These are phyloP conservation scores for Oxytorus armatus DNA, from an alignment of 2,888 invertebrate species.

Conservation along the genomic window DNA sequence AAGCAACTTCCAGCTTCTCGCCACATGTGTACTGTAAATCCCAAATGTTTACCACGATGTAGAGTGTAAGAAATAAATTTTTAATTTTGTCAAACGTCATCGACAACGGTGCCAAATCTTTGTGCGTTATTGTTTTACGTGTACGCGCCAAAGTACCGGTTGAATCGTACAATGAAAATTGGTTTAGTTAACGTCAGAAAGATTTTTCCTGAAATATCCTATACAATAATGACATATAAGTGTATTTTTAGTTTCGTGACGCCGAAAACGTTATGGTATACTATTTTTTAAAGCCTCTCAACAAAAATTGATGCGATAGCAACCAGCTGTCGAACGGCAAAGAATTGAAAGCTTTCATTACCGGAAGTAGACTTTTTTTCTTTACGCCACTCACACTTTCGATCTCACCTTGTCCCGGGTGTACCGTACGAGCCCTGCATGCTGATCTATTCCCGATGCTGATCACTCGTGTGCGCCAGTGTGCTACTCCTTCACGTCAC, in stretches of 20 bases:
- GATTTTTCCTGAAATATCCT: neutral
- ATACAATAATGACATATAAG: neutral
- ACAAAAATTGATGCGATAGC: constrained; percentile 43
- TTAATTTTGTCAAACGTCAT: no score
- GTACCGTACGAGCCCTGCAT: constrained; percentile 21
- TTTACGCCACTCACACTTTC: constrained; percentile 17
- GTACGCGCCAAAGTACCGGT: no score
- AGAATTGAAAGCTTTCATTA: constrained; percentile 51
- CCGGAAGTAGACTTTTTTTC: constrained; percentile 58
- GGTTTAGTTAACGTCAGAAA: no score
- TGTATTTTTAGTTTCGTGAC: neutral
- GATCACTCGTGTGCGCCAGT: constrained; percentile 22
- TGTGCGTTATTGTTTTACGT: no score
- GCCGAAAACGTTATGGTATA: constrained; percentile 19
- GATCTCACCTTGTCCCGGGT: constrained; percentile 27
- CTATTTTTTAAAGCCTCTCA: constrained; percentile 12
- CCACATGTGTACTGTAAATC: no score
- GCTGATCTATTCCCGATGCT: constrained; percentile 24
- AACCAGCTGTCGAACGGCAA: constrained; percentile 49
- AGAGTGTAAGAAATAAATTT: no score
- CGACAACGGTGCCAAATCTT: no score
- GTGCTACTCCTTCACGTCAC: constrained; percentile 16
- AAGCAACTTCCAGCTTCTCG: no score
- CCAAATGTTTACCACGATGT: no score
- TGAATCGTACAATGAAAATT: no score